Evolutionary conservation across 2,888 invertebrate genomes (phyloP).

Genomic region (Meghimatium bilineatum): DNA sequence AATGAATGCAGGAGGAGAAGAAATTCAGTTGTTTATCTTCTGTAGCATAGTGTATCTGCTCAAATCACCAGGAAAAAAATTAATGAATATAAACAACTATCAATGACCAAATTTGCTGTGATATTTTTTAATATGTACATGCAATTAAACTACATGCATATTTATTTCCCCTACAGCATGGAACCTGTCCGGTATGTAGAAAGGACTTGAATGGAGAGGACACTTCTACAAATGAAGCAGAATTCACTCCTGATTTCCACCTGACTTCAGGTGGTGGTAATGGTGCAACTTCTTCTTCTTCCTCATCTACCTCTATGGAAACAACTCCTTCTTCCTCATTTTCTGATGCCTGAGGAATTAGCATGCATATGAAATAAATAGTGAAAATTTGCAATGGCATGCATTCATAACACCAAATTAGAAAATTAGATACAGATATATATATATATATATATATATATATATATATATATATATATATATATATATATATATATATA

Average conservation of each 20-base stretch:
- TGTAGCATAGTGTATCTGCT: too few species aligned
- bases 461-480: neutral
- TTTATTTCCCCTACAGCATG: constrained; percentile 81
- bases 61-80: too few species aligned
- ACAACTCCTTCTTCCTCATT: constrained; percentile 38
- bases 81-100: too few species aligned
- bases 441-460: too few species aligned
- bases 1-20: too few species aligned
- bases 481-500: too few species aligned
- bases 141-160: too few species aligned
- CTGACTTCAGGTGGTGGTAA: neutral
- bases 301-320: constrained; percentile 42
- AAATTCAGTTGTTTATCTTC: too few species aligned
- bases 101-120: neutral
- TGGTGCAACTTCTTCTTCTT: constrained; percentile 36
- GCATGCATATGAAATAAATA: neutral
- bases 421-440: too few species aligned
- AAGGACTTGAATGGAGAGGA: constrained; percentile 83
- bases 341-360: constrained; percentile 26
- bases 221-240: constrained; percentile 59
- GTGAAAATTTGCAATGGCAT: neutral
- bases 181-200: constrained; percentile 96
- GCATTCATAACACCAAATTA: neutral
- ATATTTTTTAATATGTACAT: neutral
- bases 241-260: constrained; percentile 19